These are phyloP conservation scores for Datnioides undecimradiatus DNA, from an alignment of 2,113 vertebrate genomes.

Conservation along the genomic window DNA sequence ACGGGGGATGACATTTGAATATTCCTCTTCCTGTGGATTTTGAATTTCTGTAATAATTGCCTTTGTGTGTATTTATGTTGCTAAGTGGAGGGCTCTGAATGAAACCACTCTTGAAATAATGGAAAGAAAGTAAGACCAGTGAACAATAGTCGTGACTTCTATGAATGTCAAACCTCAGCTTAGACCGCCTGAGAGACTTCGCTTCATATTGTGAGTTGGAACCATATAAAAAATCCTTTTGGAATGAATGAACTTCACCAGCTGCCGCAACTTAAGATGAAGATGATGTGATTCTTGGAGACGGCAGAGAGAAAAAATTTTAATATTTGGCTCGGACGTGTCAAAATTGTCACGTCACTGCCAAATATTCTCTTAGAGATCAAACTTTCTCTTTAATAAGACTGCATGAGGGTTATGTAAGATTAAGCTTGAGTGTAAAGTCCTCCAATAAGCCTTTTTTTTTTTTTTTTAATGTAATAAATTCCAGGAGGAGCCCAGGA, in stretches of 20 bases:
- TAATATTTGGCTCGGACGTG: constrained; percentile 51
- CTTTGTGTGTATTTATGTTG: constrained; percentile 48
- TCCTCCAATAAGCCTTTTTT: constrained; percentile 25
- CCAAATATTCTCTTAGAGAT: constrained; percentile 47
- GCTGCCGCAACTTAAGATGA: constrained; percentile 46
- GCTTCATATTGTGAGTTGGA: constrained; percentile 58
- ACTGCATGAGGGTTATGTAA: constrained; percentile 41
- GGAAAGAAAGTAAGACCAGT: constrained; percentile 53
- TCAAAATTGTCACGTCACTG: constrained; percentile 45
- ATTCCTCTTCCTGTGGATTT: constrained; percentile 38
- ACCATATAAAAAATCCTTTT: constrained; percentile 39
- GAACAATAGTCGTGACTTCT: constrained; percentile 38
- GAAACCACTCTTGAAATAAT: constrained; percentile 55
- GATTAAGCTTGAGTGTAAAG: constrained; percentile 37
- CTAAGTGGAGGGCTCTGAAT: constrained; percentile 34
- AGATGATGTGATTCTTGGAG: constrained; percentile 62
- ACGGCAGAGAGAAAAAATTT: constrained; percentile 7
- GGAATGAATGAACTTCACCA: constrained; percentile 59
- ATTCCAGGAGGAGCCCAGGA: constrained; percentile 24
- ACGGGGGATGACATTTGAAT: constrained; percentile 36
- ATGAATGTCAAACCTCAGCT: constrained; percentile 61
- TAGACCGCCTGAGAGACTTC: constrained; percentile 46
- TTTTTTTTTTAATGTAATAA: constrained; percentile 39
- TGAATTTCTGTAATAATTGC: constrained; percentile 59
- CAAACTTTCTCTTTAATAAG: constrained; percentile 44